Evolutionary conservation across 1,140 invertebrate genomes (phyloP).

Genomic region (Scaptomyza graminum): DNA sequence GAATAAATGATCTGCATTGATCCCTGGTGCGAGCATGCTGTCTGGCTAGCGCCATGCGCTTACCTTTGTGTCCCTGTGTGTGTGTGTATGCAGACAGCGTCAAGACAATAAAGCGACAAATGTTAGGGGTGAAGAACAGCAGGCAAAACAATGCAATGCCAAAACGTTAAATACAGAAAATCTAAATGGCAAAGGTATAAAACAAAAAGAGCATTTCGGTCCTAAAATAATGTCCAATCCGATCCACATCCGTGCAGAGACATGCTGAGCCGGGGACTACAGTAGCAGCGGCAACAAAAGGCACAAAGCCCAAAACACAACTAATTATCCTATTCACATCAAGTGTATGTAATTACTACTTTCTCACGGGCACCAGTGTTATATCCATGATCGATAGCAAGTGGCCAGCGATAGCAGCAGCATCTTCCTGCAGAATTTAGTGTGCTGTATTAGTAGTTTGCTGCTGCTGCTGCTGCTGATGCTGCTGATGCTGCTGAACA

Average conservation of each 20-base stretch:
- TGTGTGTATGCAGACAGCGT: neutral
- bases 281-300: conserved; percentile 68
- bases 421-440: conserved; percentile 5
- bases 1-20: conserved; percentile 69
- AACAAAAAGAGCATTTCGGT: conserved; percentile 40
- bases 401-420: conserved; percentile 10
- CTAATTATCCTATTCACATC: conserved; percentile 78
- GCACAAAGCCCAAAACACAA: conserved; percentile 63
- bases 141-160: conserved; percentile 68
- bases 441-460: conserved; percentile 31
- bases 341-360: conserved; percentile 76
- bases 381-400: conserved; percentile 43
- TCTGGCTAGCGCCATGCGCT: conserved; percentile 72
- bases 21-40: conserved; percentile 35
- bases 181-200: conserved; percentile 42
- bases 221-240: neutral
- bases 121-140: conserved; percentile 42
- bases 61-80: conserved; percentile 32
- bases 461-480: conserved; percentile 44
- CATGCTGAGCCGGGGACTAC: conserved; percentile 38
- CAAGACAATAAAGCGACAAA: conserved; percentile 45
- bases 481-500: conserved; percentile 46
- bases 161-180: conserved; percentile 65
- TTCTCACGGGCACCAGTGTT: conserved; percentile 1
- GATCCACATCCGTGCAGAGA: conserved; percentile 14